Evolutionary conservation across 2,113 vertebrate species (phyloP), one percentile per base, ranked within the genome.

Genomic region (Channa maculata): DNA sequence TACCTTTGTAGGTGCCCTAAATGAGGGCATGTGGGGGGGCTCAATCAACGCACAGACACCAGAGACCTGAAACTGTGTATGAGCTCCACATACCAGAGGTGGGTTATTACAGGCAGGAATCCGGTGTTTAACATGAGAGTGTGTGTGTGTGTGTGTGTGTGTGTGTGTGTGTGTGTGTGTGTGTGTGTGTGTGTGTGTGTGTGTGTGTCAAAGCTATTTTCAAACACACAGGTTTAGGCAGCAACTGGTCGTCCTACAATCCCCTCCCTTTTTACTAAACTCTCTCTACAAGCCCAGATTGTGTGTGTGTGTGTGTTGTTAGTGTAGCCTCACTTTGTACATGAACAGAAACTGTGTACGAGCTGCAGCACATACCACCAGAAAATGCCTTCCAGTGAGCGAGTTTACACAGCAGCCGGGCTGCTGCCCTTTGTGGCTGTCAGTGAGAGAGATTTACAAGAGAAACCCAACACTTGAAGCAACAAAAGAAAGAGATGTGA

Each of bases 381-480:
- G 82, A 60, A 69, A 66, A 80, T 8, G 60, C 69, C 69, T 66
- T 74, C 71, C 75, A 57, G 51, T 36, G 41, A 54, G 51, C 14
- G 44, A 54, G 85, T 83, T 81, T 84, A 81, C 80, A 73, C 71
- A 77, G 78, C 82, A 76, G 83, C 79, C 71, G 1, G 24, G 74
- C 79, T 67, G 79, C 84, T 78, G 84, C 65, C 37, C 51, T 75
- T 83, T 75, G 82, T 84, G 70, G 62, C 12, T 69, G 79, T 73
- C 82, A 71, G 64, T 11, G 5, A 33, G 45, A 14, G 39, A 79
- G 84, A 85, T 81, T 88, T 87, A 80, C 70, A 69, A 15, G 38
- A 59, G 79, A 76, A 83, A 86, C 75, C 39, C 75, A 66, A 85
- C 65, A 55, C 78, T 71, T 2, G 7, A 11, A 53, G 63, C 57